Conservation (phyloP, 2,888 invertebrate genomes). For the Physocephala rufipes region DNA sequence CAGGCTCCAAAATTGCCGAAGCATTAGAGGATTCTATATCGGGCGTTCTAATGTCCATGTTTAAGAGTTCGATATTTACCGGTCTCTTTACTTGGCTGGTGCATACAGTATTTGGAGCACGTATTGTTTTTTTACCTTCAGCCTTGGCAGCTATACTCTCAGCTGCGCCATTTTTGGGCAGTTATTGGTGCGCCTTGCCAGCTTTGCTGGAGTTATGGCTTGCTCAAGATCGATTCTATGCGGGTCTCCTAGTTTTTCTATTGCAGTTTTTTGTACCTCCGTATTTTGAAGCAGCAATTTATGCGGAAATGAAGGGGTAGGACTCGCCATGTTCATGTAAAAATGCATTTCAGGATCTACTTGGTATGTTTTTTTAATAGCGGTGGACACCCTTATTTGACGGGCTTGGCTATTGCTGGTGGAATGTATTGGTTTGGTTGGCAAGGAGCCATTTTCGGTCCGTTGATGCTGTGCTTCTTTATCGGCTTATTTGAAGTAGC, state of each 20-base stretch:
- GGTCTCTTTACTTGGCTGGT: constrained; percentile 98
- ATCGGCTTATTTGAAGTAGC: constrained; percentile 91
- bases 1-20: constrained; percentile 80
- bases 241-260: constrained; percentile 82
- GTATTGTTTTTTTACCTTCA: constrained; percentile 94
- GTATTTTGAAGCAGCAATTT: constrained; percentile 94
- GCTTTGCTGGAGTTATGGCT: constrained; percentile 96
- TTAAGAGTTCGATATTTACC: constrained; percentile 97
- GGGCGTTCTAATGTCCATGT: constrained; percentile 94
- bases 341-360: background rate
- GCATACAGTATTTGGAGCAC: constrained; percentile 92
- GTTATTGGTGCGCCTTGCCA: constrained; percentile 94
- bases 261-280: constrained; percentile 87
- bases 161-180: constrained; percentile 94
- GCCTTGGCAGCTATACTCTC: constrained; percentile 87
- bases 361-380: constrained; percentile 65
- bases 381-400: constrained; percentile 95
- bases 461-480: constrained; percentile 91
- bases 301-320: constrained; percentile 96
- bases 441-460: constrained; percentile 97
- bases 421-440: constrained; percentile 97
- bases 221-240: constrained; percentile 83
- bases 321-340: background rate
- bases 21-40: constrained; percentile 89
- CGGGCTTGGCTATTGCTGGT: constrained; percentile 96